Base-by-base conservation (phyloP, 2,113 vertebrate genomes). In the Hiodon tergisus region DNA sequence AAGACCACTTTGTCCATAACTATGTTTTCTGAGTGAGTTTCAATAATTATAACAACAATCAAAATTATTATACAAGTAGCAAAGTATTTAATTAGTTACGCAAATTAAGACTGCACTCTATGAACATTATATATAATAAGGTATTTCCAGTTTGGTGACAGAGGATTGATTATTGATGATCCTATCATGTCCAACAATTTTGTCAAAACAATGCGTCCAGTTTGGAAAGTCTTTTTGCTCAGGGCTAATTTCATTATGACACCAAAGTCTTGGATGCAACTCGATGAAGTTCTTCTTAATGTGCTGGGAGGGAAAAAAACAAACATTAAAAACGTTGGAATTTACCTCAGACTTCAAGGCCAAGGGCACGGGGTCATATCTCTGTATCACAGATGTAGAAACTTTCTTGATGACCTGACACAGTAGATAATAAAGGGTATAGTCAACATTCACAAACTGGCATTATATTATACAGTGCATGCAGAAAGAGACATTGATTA, bases 311-410 rank as follows among this genome's bases (percentile, higher is more conserved):
- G 31, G 31, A 31, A 31, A 31, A 6, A 11, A 3, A 53, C 59
- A 46, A 48, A 47, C 4, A 53, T 46, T 10, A 46, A 55, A 71
- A 76, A 74, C 8, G 53, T 50, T 62, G 63, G 53, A 57, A 78
- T 86, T 87, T 91, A 93, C 91, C 90, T 93, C 81, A 81, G 80
- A 81, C 81, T 77, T 77, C 78, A 78, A 83, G 86, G 84, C 82
- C 82, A 81, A 79, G 83, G 83, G 80, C 78, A 84, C 72, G 63
- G 81, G 82, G 78, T 68, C 71, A 80, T 77, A 80, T 75, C 72
- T 83, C 80, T 79, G 82, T 82, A 90, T 93, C 89, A 93, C 90
- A 93, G 90, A 83, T 93, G 91, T 78, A 93, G 90, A 83, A 93
- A 93, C 89, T 93, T 93, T 89, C 91, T 90, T 55, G 91, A 93